These are phyloP conservation scores for Meandrusa payeni DNA, from an alignment of 2,888 invertebrate species.

Conservation along the genomic window DNA sequence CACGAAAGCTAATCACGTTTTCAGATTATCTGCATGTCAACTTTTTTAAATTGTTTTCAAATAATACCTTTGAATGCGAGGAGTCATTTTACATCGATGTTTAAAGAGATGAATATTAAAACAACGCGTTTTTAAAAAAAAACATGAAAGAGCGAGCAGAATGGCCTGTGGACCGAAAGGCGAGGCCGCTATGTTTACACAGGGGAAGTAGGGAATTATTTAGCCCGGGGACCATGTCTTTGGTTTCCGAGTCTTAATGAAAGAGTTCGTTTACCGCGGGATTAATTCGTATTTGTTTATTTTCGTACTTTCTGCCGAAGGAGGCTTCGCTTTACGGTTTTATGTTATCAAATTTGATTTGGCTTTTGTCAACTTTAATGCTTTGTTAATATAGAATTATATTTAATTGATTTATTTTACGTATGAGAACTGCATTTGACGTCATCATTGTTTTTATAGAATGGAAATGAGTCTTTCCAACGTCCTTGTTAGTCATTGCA, in stretches of 20 bases:
- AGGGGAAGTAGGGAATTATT: slow-evolving; percentile 51
- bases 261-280: slow-evolving; percentile 59
- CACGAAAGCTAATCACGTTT: slow-evolving; percentile 3
- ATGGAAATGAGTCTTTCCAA: too few species aligned
- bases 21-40: slow-evolving; percentile 6
- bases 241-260: slow-evolving; percentile 59
- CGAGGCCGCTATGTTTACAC: slow-evolving; percentile 40
- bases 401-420: too few species aligned
- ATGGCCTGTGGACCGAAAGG: slow-evolving; percentile 14
- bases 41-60: slow-evolving; percentile 1
- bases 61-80: slow-evolving; percentile 10
- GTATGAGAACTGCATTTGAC: too few species aligned
- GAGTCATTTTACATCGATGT: slow-evolving; percentile 23
- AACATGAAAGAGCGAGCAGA: slow-evolving; percentile 15
- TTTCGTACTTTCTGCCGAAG: slow-evolving; percentile 41
- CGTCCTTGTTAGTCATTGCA: too few species aligned
- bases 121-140: slow-evolving; percentile 20
- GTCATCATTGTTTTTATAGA: too few species aligned
- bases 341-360: slow-evolving; percentile 33
- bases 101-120: slow-evolving; percentile 22
- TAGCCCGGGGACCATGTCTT: slow-evolving; percentile 50
- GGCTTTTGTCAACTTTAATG: slow-evolving; percentile 22
- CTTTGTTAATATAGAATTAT: too few species aligned
- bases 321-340: slow-evolving; percentile 39
- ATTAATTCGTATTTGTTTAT: slow-evolving; percentile 63